Base-by-base conservation (phyloP, 2,113 vertebrate species). In the Oostethus manadensis region DNA sequence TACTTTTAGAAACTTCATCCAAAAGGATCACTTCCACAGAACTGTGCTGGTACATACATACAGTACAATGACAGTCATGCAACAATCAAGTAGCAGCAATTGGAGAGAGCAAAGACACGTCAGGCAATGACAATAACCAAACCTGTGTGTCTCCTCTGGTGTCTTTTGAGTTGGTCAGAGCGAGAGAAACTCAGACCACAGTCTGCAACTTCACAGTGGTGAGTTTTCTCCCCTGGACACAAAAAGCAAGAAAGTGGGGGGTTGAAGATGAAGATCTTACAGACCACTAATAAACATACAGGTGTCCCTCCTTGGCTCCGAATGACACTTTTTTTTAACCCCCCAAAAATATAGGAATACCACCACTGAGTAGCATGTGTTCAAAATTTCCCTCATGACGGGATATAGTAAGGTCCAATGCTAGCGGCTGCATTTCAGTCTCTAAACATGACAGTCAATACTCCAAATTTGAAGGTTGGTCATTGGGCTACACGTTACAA, bases 61-160 rank as follows among this genome's bases (percentile, higher is more conserved):
- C 62, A 44, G 56, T 8, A 76, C 62, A 47, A 56, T 38, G 35
- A 47, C 45, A 0, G 55, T 70, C 82, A 81, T 86, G 75, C 78
- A 72, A 76, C 47, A 71, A 65, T 38, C 35, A 54, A 59, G 18
- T 55, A 10, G 47, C 40, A 45, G 44, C 4, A 10, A 54, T 23
- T 18, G 43, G 15, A 56, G 23, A 20, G 40, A 49, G 46, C 17
- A 60, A 57, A 63, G 47, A 20, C 33, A 29, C 59, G 51, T 49
- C 23, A 68, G 58, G 56, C 26, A 55, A 1, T 3, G 56, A 22
- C 48, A 55, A 0, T 3, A 5, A 63, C 87, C 93, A 82, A 87
- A 99, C 96, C 97, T 95, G 96, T 98, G 87, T 98, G 97, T 82
- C 97, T 91, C 82, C 97, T 92, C 88, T 99, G 97, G 88, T 99